Conservation (phyloP, 1,140 invertebrate genomes). For the Apis dorsata region DNA sequence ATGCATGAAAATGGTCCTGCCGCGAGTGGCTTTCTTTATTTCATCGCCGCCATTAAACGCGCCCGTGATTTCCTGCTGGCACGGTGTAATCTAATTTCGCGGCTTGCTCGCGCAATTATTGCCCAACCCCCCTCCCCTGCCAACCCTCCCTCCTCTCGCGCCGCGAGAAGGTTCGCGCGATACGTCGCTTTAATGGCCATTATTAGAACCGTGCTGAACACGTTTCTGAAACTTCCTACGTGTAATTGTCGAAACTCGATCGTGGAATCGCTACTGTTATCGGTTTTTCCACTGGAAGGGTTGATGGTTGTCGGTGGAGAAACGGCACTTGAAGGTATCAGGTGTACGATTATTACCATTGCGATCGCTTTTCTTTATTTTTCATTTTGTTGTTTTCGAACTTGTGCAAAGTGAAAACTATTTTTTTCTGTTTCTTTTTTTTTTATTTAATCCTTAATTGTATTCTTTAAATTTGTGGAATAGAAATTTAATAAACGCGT, state of each 20-base stretch:
- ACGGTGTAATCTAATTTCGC: conserved; percentile 56
- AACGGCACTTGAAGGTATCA: background rate
- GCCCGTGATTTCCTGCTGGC: conserved; percentile 50
- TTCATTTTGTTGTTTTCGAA: no score
- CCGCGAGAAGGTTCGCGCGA: conserved; percentile 30
- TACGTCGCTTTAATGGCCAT: conserved; percentile 35
- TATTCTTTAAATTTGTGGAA: no score
- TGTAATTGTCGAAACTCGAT: conserved; percentile 10
- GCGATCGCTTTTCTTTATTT: no score
- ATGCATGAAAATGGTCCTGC: conserved; percentile 58
- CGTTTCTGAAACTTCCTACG: background rate
- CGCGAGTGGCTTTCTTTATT: conserved; percentile 58
- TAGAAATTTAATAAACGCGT: no score
- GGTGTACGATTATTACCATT: no score
- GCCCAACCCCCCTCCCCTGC: background rate
- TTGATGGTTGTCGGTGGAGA: background rate
- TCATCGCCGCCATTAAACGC: conserved; percentile 56
- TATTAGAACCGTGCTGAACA: conserved; percentile 34
- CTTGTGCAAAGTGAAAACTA: no score
- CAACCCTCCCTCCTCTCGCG: background rate
- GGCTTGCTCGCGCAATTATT: conserved; percentile 52
- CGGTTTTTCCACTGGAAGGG: background rate
- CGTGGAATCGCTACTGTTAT: background rate
- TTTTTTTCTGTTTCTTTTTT: no score
- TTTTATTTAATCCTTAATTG: no score